These are phyloP conservation scores for Cirrhinus mrigala DNA, from an alignment of 2,797 vertebrate species.

Conservation along the genomic window DNA sequence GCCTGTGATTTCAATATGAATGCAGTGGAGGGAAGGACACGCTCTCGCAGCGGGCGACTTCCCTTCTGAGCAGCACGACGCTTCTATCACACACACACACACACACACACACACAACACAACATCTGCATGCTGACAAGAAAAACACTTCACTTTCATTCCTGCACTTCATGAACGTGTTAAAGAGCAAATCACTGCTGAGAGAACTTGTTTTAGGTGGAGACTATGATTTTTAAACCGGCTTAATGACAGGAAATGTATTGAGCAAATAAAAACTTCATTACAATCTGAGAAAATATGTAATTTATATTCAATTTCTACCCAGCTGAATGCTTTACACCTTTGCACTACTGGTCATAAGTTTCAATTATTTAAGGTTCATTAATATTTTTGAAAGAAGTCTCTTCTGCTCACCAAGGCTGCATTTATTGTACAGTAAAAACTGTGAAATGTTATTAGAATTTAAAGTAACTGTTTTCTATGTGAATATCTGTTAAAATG, in stretches of 20 bases:
- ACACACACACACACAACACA: not conserved
- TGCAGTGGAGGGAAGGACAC: slow-evolving; percentile 72
- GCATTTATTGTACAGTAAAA: not conserved
- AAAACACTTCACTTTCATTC: not conserved
- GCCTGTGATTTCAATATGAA: slow-evolving; percentile 76
- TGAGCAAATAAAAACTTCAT: not conserved
- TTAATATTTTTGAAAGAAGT: not conserved
- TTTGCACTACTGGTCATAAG: not conserved
- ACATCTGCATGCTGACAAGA: not conserved
- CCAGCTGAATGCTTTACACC: not conserved
- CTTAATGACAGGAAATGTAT: not conserved
- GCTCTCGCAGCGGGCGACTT: slow-evolving; percentile 66
- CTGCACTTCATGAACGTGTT: slow-evolving; percentile 2
- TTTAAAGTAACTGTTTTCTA: not conserved
- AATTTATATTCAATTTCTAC: not conserved
- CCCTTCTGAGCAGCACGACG: not conserved
- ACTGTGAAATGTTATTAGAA: not conserved
- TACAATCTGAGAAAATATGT: not conserved
- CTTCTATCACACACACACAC: no score
- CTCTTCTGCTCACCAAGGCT: not conserved
- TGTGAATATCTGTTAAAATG: not conserved
- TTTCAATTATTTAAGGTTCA: not conserved
- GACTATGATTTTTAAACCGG: not conserved
- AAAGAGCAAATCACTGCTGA: not conserved
- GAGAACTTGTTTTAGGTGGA: not conserved